Base-by-base conservation (phyloP, 2,113 vertebrate species). In the Cichladusa arquata region DNA sequence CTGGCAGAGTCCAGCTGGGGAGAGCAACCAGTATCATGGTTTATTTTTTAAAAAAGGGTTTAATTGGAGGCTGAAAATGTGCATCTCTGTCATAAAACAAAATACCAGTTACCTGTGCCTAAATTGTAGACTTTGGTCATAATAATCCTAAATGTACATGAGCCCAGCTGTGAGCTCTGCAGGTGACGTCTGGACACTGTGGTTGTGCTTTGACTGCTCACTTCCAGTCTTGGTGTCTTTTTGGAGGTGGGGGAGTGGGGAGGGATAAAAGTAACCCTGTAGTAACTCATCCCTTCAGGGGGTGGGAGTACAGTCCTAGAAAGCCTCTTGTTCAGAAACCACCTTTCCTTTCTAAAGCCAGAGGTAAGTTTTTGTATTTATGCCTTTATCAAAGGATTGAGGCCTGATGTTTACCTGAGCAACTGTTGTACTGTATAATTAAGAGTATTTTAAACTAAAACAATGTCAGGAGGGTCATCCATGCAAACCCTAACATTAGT, bases 101-200 rank as follows among this genome's bases (percentile, higher is more conserved):
- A 90, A 1, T 31, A 45, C 10, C 8, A 3, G 3, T 57, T 78
- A 66, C 51, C 67, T 78, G 3, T 64, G 44, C 24, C 29, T 67
- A 51, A 56, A 60, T 17, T 36, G 29, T 47, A 47, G 65, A 22
- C 40, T 38, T 69, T 45, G 67, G 34, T 58, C 57, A 76, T n/a
- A 64, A 34, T 28, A 74, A 67, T 38, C 33, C 56, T 50, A 29
- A 40, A 53, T 11, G 54, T 44, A 19, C 25, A 5, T 12, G 23
- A 88, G 31, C 18, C 36, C 58, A 48, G 44, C 4, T 61, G 36
- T 60, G 17, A 81, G 31, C 42, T 50, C n/a, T 58, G 44, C n/a
- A 51, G 23, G 2, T n/a, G 28, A 4, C 36, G 8, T 48, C 51
- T 76, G 0, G 2, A 3, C 54, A 4, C 23, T 19, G 22, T 48